A percentile compares a stretch with the other conserved stretches of the same genome.
Conservation (phyloP, 2,888 invertebrate species). For the Dicyrtoma fusca region DNA sequence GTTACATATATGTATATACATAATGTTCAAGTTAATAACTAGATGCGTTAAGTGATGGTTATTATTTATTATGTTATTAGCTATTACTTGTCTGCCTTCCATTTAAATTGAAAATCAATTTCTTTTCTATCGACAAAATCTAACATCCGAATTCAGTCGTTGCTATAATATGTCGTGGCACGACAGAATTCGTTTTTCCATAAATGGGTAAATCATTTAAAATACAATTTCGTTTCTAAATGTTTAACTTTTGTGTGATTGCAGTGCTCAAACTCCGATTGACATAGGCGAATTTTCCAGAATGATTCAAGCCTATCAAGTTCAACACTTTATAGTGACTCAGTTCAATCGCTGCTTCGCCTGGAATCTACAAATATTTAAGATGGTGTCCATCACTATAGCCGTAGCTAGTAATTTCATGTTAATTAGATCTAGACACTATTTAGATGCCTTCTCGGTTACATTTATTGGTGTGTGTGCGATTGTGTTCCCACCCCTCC, state of each 20-base stretch:
- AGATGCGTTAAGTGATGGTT: too few species aligned
- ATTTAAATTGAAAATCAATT: too few species aligned
- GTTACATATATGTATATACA: too few species aligned
- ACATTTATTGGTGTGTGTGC: constrained; percentile 29
- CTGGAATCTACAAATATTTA: constrained; percentile 32
- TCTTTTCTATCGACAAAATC: too few species aligned
- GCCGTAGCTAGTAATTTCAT: constrained; percentile 23
- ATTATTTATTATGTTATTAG: too few species aligned
- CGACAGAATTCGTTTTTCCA: too few species aligned
- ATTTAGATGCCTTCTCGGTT: constrained; percentile 23
- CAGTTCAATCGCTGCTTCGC: constrained; percentile 32
- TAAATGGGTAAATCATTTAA: not conserved
- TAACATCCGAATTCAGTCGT: too few species aligned
- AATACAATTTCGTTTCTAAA: not conserved
- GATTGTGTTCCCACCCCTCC: constrained; percentile 27
- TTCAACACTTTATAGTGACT: constrained; percentile 27
- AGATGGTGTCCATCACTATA: constrained; percentile 26
- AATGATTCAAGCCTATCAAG: constrained; percentile 33
- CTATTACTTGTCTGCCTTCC: too few species aligned
- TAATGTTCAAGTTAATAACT: too few species aligned
- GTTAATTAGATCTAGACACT: constrained; percentile 22
- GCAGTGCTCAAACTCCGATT: constrained; percentile 35
- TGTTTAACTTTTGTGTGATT: not conserved
- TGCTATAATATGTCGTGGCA: too few species aligned
- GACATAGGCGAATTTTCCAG: constrained; percentile 31